phyloP scores from a whole-genome alignment of 2,797 vertebrate genomes.

The Sebastes variabilis region DNA sequence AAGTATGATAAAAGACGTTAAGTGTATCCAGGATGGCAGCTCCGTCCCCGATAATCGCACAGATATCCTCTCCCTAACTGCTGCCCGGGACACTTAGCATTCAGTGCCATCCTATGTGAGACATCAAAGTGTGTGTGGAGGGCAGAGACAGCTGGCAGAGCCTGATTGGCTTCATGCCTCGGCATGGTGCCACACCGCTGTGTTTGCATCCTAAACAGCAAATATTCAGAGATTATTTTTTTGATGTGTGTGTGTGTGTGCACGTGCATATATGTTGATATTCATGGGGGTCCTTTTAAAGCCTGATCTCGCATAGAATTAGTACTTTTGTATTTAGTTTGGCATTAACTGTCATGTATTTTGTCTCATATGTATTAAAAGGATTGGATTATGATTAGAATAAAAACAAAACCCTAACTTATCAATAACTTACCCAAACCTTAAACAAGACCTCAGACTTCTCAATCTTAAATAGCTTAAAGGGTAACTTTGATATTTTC shows the following conservation, averaged over 20 bases:
- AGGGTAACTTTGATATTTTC: no score
- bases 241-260: background rate
- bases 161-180: slow-evolving; percentile 66
- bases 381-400: background rate
- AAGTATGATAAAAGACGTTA: slow-evolving; percentile 35
- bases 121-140: slow-evolving; percentile 74
- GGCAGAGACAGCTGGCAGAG: slow-evolving; percentile 70
- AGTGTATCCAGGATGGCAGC: slow-evolving; percentile 37
- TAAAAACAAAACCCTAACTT: background rate
- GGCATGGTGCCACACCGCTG: slow-evolving; percentile 40
- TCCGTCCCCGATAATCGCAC: slow-evolving; percentile 36
- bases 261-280: background rate
- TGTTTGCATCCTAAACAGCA: slow-evolving; percentile 64
- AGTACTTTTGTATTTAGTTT: background rate
- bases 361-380: background rate
- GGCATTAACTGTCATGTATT: background rate
- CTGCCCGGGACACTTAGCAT: slow-evolving; percentile 68
- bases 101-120: slow-evolving; percentile 60
- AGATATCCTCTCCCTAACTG: slow-evolving; percentile 49
- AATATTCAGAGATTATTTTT: slow-evolving; percentile 29
- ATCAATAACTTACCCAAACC: background rate
- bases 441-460: background rate
- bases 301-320: background rate
- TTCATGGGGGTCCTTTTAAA: background rate
- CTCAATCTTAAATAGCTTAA: background rate